Evolutionary conservation across 1,140 invertebrate species (phyloP), one percentile per base, ranked within the genome.

Genomic region (Colletes latitarsis): DNA sequence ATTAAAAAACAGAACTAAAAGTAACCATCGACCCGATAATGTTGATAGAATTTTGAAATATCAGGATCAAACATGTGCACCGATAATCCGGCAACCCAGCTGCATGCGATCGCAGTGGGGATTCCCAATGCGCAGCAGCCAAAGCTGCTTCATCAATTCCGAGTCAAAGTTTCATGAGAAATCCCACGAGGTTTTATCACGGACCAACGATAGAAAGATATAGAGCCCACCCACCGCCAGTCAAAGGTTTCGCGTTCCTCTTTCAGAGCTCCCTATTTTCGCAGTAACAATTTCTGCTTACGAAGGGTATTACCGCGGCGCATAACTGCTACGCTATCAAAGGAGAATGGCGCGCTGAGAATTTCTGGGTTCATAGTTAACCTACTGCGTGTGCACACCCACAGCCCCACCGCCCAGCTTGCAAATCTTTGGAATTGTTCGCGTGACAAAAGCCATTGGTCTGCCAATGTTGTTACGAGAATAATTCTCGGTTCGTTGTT

Each of bases 331-430:
- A 70, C 80, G 75, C 73, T 77, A 74, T 84, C 83, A 90, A 89
- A 90, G 86, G 82, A 66, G 83, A 82, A 88, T 60, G 83, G 71
- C 83, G 77, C 74, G 64, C 73, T 60, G 66, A 82, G 82, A 89
- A 90, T 90, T 87, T 85, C 88, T 77, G 74, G 80, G 78, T 80
- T 83, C 88, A 89, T 82, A 88, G 85, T 88, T 88, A 88, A 88
- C 86, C 83, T 76, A 79, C 88, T 76, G 82, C 67, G 79, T 86
- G 80, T 84, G 82, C 84, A 73, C 74, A 82, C 69, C 52, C 79
- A 43, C 81, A 69, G 67, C 58, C 43, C 60, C 72, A 19, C 21
- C 71, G 39, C 72, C 79, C 73, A 14, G 21, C 77, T 41, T 82
- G 82, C 73, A 77, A 86, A 86, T 86, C 76, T 83, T 82, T 83